Evolutionary conservation across 2,888 invertebrate species (phyloP).

Genomic region (Mechanitis mazaeus): DNA sequence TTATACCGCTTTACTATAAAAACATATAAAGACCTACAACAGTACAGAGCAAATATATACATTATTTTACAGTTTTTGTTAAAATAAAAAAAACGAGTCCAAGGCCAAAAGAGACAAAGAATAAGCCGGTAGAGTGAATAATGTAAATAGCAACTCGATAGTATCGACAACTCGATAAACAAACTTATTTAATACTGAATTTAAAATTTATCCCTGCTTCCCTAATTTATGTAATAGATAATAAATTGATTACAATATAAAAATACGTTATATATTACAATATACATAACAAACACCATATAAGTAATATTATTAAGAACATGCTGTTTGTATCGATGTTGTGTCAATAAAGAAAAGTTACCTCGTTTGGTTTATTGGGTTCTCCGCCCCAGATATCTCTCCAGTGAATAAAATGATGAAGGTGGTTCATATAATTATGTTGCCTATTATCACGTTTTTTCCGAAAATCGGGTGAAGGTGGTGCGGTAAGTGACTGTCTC

Average conservation of each 20-base stretch:
- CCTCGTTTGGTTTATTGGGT: conserved; percentile 66
- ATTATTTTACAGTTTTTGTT: conserved; percentile 14
- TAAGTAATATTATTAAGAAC: background rate
- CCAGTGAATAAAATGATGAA: conserved; percentile 70
- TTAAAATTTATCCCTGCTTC: background rate
- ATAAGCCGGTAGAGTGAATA: conserved; percentile 23
- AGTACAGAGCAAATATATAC: conserved; percentile 4
- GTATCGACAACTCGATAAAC: background rate
- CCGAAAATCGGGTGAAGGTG: conserved; percentile 70
- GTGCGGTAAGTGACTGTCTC: conserved; percentile 66
- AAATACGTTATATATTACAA: background rate
- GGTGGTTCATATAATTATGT: conserved; percentile 68
- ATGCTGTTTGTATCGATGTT: background rate
- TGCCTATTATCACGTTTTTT: conserved; percentile 61
- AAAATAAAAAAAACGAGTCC: conserved; percentile 25
- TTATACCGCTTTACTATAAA: no score
- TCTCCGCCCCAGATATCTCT: conserved; percentile 71
- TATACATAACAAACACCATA: background rate
- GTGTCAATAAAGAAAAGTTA: conserved; percentile 33
- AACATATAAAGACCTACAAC: background rate
- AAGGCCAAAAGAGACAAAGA: conserved; percentile 31
- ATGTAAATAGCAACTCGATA: conserved; percentile 2
- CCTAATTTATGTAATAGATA: no score
- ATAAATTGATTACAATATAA: no score
- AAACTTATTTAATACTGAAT: background rate